These are phyloP conservation scores for Caenorhabditis briggsae DNA, from an alignment of 1,140 invertebrate species.

Conservation along the genomic window DNA sequence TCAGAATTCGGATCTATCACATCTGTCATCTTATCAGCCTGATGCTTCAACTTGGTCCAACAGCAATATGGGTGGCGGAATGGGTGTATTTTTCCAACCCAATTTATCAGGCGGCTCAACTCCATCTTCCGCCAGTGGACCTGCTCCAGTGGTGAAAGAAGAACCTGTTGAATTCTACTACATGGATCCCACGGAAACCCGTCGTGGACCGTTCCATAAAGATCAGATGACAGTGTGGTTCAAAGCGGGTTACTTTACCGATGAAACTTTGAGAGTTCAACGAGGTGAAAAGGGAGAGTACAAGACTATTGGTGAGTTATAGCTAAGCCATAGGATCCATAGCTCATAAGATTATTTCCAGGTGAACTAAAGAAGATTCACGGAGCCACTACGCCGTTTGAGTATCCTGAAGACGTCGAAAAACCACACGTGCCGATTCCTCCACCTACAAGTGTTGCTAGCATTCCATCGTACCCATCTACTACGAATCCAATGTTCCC, in stretches of 20 bases:
- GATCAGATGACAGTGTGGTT: slow-evolving; percentile 33
- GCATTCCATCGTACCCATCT: background rate
- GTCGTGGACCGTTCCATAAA: slow-evolving; percentile 21
- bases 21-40: slow-evolving; percentile 15
- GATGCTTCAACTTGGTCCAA: slow-evolving; percentile 16
- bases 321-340: background rate
- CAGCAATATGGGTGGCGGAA: background rate
- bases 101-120: no score
- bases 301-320: slow-evolving; percentile 20
- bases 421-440: background rate
- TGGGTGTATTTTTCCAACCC: slow-evolving; percentile 20
- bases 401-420: background rate
- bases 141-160: slow-evolving; percentile 21
- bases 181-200: slow-evolving; percentile 35
- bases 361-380: slow-evolving; percentile 2
- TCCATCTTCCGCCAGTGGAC: background rate
- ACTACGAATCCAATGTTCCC: slow-evolving; percentile 5
- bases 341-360: background rate
- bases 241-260: slow-evolving; percentile 30
- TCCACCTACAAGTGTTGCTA: background rate
- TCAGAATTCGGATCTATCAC: background rate
- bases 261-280: slow-evolving; percentile 9
- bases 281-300: slow-evolving; percentile 34
- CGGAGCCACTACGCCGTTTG: slow-evolving; percentile 4
- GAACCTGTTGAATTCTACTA: slow-evolving; percentile 10